A percentile compares a stretch with the other conserved stretches of the same genome.
Conservation (phyloP, 2,113 vertebrate genomes). For the Barnardius zonarius region DNA sequence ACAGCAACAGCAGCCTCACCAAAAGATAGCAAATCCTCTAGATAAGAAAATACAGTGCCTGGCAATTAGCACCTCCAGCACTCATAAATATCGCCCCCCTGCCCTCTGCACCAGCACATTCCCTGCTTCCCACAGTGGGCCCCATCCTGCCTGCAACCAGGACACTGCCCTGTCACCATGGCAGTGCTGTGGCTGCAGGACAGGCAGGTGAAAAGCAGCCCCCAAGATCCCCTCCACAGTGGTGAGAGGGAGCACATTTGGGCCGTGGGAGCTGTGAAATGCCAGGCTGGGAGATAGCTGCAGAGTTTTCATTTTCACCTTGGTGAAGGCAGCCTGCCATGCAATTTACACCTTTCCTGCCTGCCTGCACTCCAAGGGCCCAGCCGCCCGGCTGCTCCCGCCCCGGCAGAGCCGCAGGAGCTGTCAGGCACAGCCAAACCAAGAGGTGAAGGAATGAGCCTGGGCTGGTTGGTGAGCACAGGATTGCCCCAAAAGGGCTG, state of each 20-base stretch:
- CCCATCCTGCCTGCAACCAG: neutral
- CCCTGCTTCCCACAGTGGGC: neutral
- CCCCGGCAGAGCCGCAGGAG: neutral
- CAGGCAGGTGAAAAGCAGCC: neutral
- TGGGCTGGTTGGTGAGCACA: fast-evolving
- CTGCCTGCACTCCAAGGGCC: neutral
- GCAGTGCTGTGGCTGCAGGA: neutral
- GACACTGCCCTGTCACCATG: neutral
- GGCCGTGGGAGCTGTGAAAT: neutral
- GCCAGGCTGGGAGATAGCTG: neutral
- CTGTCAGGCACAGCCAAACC: neutral
- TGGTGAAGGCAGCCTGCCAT: slow-evolving; percentile 46
- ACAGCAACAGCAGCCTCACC: neutral
- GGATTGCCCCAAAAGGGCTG: neutral
- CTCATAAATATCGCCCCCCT: neutral
- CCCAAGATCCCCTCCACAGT: neutral
- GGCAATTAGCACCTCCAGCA: neutral
- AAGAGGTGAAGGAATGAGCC: neutral
- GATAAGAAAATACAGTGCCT: neutral
- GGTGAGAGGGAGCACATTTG: neutral
- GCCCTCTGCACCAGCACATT: neutral
- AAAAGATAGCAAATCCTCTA: neutral
- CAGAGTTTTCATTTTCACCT: slow-evolving; percentile 79
- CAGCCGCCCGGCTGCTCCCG: neutral
- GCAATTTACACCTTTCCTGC: slow-evolving; percentile 76